Evolutionary conservation across 2,797 vertebrate species (phyloP).

Genomic region (Cossypha niveicapilla): DNA sequence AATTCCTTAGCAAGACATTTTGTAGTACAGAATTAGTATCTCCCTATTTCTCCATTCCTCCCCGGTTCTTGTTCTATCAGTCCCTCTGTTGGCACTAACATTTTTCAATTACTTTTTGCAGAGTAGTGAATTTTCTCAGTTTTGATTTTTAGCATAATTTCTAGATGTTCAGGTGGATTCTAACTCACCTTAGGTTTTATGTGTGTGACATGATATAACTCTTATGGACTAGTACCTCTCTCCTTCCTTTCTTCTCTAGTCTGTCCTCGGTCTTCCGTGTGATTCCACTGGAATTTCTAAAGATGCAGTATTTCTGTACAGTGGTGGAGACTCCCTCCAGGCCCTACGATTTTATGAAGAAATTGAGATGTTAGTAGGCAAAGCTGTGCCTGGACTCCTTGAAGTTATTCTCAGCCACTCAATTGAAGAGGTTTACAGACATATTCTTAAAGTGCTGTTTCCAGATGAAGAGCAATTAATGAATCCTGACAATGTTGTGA

Average conservation of each 20-base stretch:
- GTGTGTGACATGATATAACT: background rate
- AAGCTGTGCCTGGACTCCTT: slow-evolving; percentile 78
- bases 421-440: slow-evolving; percentile 80
- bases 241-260: slow-evolving; percentile 70
- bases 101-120: background rate
- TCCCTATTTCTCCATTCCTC: background rate
- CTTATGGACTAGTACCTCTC: background rate
- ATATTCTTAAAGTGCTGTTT: slow-evolving; percentile 58
- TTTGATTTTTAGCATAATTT: background rate
- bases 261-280: slow-evolving; percentile 74
- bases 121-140: background rate
- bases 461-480: slow-evolving; percentile 8
- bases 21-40: background rate
- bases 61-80: background rate
- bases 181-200: background rate
- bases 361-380: slow-evolving; percentile 76
- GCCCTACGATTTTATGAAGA: slow-evolving; percentile 80
- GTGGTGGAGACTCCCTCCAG: slow-evolving; percentile 92
- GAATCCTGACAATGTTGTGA: slow-evolving; percentile 1
- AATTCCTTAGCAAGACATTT: background rate
- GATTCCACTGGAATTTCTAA: slow-evolving; percentile 67
- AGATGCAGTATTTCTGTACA: slow-evolving; percentile 83
- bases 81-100: background rate
- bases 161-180: background rate
- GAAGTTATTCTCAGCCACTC: slow-evolving; percentile 84